These are phyloP conservation scores for Drosophila burlai DNA, from an alignment of 1,140 invertebrate species.

Conservation along the genomic window DNA sequence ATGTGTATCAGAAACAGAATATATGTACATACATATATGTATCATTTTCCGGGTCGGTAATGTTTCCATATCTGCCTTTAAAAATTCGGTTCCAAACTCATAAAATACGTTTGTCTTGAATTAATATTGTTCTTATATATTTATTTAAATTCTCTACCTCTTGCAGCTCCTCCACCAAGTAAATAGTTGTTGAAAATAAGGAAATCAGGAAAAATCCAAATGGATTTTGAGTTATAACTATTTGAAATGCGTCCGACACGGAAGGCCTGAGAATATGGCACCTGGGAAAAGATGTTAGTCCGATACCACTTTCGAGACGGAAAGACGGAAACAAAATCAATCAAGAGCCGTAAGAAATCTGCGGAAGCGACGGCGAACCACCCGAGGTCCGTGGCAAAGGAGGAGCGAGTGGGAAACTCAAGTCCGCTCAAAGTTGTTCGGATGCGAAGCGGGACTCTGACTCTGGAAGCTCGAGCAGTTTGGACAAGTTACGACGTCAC, in stretches of 20 bases:
- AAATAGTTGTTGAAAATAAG: not conserved
- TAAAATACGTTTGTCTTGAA: not conserved
- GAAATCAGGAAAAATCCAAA: not conserved
- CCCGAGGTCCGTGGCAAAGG: not conserved
- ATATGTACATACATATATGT: too few relatives aligned
- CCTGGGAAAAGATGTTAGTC: slow-evolving; percentile 20
- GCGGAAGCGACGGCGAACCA: slow-evolving; percentile 8
- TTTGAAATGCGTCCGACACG: slow-evolving; percentile 10
- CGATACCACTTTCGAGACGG: slow-evolving; percentile 13
- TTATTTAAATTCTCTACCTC: not conserved
- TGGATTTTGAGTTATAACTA: slow-evolving; percentile 5
- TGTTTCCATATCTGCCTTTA: too few relatives aligned
- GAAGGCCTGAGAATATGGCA: slow-evolving; percentile 15
- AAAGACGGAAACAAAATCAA: slow-evolving; percentile 21
- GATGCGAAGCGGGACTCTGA: not conserved
- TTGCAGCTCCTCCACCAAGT: not conserved
- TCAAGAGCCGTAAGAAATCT: slow-evolving; percentile 17
- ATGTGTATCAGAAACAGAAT: too few relatives aligned
- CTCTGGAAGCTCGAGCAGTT: slow-evolving; percentile 1
- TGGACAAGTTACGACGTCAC: slow-evolving; percentile 9
- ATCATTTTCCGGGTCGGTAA: too few relatives aligned
- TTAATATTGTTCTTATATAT: not conserved
- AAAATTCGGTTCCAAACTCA: not conserved
- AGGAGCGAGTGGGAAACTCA: slow-evolving; percentile 2
- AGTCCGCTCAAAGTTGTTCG: slow-evolving; percentile 7